Percentiles rank a stretch among this genome's conserved stretches.
phyloP scores from a whole-genome alignment of 37 sponge, comb jelly and placozoan species.

The Ianthella basta region DNA sequence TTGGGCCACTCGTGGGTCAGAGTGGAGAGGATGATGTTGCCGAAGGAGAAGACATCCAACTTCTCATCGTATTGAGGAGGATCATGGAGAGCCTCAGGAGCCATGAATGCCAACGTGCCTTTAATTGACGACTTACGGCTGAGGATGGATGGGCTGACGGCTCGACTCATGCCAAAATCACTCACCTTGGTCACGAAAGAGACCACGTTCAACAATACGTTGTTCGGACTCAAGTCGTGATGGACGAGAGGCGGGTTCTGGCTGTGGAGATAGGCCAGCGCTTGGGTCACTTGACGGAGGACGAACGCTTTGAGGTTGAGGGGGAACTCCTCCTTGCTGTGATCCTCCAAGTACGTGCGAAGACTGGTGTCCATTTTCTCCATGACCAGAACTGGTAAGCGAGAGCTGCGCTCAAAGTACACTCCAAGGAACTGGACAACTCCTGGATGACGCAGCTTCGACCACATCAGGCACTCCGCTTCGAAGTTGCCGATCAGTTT shows the following conservation, averaged over 20 bases:
- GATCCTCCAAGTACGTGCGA: neutral
- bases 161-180: neutral
- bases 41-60: neutral
- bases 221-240: neutral
- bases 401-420: neutral
- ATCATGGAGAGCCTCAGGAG: neutral
- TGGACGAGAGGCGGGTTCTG: neutral
- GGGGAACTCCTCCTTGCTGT: neutral
- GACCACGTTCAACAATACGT: neutral
- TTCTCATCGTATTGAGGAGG: neutral
- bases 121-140: neutral
- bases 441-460: too few relatives aligned
- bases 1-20: neutral
- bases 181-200: neutral
- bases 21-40: neutral
- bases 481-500: too few relatives aligned
- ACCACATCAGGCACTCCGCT: too few relatives aligned
- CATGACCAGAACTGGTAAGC: neutral
- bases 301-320: neutral
- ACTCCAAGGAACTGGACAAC: too few relatives aligned
- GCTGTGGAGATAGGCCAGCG: neutral
- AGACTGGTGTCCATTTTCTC: slow-evolving; percentile 4
- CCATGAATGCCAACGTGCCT: neutral
- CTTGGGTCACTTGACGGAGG: neutral
- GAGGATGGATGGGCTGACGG: neutral